Evolutionary conservation across 2,888 invertebrate species (phyloP).

Genomic region (Tridacna crocea): DNA sequence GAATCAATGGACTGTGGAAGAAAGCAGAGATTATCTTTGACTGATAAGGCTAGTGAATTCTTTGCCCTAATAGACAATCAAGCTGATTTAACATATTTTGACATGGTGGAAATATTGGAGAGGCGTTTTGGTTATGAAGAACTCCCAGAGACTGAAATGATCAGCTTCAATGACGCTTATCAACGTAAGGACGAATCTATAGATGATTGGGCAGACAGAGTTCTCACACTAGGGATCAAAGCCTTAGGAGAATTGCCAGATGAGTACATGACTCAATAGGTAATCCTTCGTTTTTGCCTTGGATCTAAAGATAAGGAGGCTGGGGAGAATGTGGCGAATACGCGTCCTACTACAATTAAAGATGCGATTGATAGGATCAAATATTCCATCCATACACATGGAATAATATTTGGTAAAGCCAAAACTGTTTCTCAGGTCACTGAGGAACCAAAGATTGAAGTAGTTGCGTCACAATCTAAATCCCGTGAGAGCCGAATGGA

Average conservation of each 20-base stretch:
- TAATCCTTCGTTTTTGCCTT: too few species aligned
- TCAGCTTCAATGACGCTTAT: constrained; percentile 13
- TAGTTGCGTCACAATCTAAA: too few species aligned
- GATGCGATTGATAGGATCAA: constrained; percentile 27
- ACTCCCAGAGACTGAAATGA: constrained; percentile 25
- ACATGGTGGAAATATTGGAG: constrained; percentile 26
- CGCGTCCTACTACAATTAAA: constrained; percentile 20
- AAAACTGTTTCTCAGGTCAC: too few species aligned
- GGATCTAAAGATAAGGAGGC: constrained; percentile 38
- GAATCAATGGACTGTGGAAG: constrained; percentile 17
- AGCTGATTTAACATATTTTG: constrained; percentile 17
- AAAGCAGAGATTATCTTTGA: background rate
- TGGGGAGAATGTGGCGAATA: constrained; percentile 33
- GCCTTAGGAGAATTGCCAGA: too few species aligned
- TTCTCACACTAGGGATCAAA: constrained; percentile 23
- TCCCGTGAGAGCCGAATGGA: too few species aligned
- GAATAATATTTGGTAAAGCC: background rate
- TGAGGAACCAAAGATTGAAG: too few species aligned
- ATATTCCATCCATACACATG: constrained; percentile 22
- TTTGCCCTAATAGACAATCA: background rate
- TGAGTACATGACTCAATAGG: too few species aligned
- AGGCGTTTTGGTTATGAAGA: constrained; percentile 21
- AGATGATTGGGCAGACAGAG: constrained; percentile 37
- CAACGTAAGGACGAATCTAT: constrained; percentile 20
- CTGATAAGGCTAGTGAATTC: constrained; percentile 12